Percentiles rank a stretch among this genome's conserved stretches.
Evolutionary conservation across 2,888 invertebrate species (phyloP).

Genomic region (Pherbina coryleti): DNA sequence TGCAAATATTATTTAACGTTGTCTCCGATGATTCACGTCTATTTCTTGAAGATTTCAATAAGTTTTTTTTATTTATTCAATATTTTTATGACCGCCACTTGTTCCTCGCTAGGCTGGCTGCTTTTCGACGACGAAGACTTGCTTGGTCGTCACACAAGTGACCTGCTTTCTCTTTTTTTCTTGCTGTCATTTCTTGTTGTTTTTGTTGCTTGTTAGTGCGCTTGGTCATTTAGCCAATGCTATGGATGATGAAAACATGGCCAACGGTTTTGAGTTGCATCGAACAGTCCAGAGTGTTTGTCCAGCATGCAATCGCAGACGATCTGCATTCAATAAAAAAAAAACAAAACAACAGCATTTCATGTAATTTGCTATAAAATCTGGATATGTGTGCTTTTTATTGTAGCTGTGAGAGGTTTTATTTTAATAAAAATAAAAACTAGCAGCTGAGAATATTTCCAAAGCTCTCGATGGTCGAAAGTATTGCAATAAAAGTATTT

Average conservation of each 20-base stretch:
- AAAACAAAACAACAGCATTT: no score
- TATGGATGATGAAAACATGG: not conserved
- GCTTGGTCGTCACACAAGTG: slow-evolving; percentile 62
- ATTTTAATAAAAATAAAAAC: not conserved
- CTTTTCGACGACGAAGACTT: not conserved
- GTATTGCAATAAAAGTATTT: not conserved
- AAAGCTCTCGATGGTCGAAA: not conserved
- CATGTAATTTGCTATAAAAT: no score
- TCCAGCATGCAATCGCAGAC: not conserved
- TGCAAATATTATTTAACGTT: no score
- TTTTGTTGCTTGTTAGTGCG: not conserved
- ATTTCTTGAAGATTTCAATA: not conserved
- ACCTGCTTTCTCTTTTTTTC: slow-evolving; percentile 67
- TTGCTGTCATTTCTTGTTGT: slow-evolving; percentile 44
- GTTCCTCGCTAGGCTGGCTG: not conserved
- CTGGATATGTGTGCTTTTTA: not conserved
- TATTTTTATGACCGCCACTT: not conserved
- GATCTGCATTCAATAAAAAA: not conserved
- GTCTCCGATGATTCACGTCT: no score
- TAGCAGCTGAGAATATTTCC: not conserved
- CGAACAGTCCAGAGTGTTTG: not conserved
- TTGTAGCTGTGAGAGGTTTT: not conserved
- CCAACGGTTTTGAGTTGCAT: not conserved
- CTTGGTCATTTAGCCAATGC: not conserved
- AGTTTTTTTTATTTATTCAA: not conserved